Percentiles rank a stretch among this genome's conserved stretches.
These are phyloP conservation scores for Saturnia pavonia DNA, from an alignment of 2,888 invertebrate genomes.

Conservation along the genomic window DNA sequence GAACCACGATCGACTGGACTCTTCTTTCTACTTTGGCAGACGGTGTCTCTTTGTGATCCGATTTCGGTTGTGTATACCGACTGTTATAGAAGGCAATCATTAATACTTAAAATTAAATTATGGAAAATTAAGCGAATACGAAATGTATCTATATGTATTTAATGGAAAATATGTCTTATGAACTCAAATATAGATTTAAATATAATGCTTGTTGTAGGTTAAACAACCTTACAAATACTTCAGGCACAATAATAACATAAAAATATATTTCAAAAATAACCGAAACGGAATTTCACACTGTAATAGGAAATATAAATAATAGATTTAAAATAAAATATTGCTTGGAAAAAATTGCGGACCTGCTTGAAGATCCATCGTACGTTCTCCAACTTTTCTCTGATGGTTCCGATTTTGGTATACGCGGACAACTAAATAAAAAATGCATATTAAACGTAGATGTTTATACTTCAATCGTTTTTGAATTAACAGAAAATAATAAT, in stretches of 20 bases:
- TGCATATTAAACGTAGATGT: slow-evolving; percentile 20
- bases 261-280: no score
- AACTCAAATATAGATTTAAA: no score
- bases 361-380: slow-evolving; percentile 42
- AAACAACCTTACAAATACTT: no score
- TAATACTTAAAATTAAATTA: not conserved
- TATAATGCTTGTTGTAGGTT: no score
- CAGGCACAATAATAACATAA: no score
- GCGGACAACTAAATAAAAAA: slow-evolving; percentile 30
- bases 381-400: slow-evolving; percentile 51
- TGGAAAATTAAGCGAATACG: not conserved
- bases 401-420: slow-evolving; percentile 31
- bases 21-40: slow-evolving; percentile 41
- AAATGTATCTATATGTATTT: not conserved
- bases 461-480: slow-evolving; percentile 24
- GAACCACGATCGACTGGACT: slow-evolving; percentile 50
- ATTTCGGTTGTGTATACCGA: slow-evolving; percentile 24
- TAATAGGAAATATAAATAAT: no score
- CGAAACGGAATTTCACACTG: no score
- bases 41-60: slow-evolving; percentile 33
- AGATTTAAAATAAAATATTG: not conserved
- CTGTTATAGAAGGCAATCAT: slow-evolving; percentile 28
- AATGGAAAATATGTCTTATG: no score
- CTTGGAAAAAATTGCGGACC: slow-evolving; percentile 36
- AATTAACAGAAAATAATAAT: slow-evolving; percentile 27